Evolutionary conservation across 2,888 invertebrate genomes (phyloP).

Genomic region (Caenorhabditis becei): DNA sequence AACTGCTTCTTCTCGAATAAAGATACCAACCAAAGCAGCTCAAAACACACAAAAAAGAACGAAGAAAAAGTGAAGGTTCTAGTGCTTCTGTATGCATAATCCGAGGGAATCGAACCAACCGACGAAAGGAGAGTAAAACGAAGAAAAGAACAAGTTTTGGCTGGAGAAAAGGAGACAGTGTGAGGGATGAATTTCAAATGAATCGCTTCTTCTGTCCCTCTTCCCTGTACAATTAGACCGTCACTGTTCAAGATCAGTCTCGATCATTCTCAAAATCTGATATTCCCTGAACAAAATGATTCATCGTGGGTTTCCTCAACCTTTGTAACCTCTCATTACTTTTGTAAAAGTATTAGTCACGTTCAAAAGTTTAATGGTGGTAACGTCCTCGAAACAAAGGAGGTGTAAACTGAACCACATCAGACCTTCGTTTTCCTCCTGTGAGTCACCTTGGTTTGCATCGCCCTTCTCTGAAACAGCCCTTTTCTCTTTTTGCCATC

Average conservation of each 20-base stretch:
- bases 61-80: slow-evolving; percentile 39
- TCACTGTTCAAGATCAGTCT: background rate
- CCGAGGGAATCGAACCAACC: slow-evolving; percentile 43
- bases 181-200: slow-evolving; percentile 49
- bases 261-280: background rate
- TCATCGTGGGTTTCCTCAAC: too few relatives aligned
- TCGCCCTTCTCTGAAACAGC: slow-evolving; percentile 38
- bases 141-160: slow-evolving; percentile 66
- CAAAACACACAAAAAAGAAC: background rate
- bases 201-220: slow-evolving; percentile 10
- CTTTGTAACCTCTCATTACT: background rate
- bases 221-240: background rate
- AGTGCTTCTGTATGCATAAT: slow-evolving; percentile 54
- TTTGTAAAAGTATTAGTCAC: slow-evolving; percentile 37
- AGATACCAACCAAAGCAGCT: background rate
- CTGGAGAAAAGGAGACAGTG: slow-evolving; percentile 27
- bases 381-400: slow-evolving; percentile 46
- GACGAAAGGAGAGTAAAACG: slow-evolving; percentile 51
- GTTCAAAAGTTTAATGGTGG: slow-evolving; percentile 47
- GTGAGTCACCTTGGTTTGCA: slow-evolving; percentile 41
- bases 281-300: too few relatives aligned
- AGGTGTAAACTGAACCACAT: slow-evolving; percentile 60
- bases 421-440: slow-evolving; percentile 27
- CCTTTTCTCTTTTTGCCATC: slow-evolving; percentile 46
- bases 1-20: slow-evolving; percentile 2